These are phyloP conservation scores for Eufriesea mexicana DNA, from an alignment of 1,140 invertebrate genomes.

Conservation along the genomic window DNA sequence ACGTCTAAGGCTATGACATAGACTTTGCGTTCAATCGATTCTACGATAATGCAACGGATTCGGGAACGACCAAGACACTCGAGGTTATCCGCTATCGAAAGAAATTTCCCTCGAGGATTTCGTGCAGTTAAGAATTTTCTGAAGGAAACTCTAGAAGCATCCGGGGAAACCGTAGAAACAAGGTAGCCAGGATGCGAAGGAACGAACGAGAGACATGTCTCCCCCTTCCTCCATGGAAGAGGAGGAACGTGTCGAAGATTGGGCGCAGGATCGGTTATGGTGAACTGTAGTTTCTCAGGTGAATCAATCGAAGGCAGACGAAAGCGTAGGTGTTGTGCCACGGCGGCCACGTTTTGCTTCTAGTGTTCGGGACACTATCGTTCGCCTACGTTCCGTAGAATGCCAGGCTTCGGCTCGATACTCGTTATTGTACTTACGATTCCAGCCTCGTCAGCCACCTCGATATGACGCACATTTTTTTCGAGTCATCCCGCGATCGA, in stretches of 20 bases:
- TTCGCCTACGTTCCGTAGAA: neutral
- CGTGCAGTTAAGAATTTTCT: neutral
- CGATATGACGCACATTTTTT: slow-evolving; percentile 75
- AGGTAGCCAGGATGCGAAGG: neutral
- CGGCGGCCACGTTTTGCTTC: neutral
- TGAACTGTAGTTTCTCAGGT: neutral
- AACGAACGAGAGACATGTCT: neutral
- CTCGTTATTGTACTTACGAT: slow-evolving; percentile 74
- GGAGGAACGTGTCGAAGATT: neutral
- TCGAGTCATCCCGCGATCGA: slow-evolving; percentile 71
- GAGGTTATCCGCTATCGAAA: neutral
- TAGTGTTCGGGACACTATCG: neutral
- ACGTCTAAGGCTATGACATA: neutral
- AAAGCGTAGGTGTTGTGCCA: slow-evolving; percentile 8
- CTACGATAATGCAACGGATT: neutral
- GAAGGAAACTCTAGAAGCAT: neutral
- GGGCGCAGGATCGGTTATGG: neutral
- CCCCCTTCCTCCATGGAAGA: neutral
- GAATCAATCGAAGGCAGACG: slow-evolving; percentile 28
- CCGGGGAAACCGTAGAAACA: neutral
- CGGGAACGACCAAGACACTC: too few relatives aligned
- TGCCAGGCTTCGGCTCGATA: neutral
- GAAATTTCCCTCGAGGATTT: neutral
- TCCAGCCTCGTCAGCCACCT: slow-evolving; percentile 80
- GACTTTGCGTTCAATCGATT: slow-evolving; percentile 5